A percentile compares a stretch with the other conserved stretches of the same genome.
phyloP scores from a whole-genome alignment of 2,113 vertebrate genomes.

The Callipepla squamata region DNA sequence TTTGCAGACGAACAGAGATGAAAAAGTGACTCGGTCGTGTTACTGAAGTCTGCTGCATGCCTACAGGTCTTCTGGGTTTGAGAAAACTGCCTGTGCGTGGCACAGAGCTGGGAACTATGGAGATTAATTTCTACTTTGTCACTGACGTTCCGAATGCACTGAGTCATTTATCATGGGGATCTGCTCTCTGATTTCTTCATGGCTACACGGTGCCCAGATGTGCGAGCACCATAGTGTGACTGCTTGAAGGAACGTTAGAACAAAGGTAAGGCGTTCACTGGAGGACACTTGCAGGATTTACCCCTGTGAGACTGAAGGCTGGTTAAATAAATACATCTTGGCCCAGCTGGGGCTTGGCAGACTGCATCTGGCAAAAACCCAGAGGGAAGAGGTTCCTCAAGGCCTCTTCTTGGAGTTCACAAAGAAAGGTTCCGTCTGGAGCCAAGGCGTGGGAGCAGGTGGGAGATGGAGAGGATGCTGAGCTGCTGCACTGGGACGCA shows the following conservation, averaged over 20 bases:
- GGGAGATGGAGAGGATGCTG: rapidly evolving
- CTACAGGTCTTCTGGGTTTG: background rate
- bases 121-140: constrained; percentile 59
- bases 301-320: background rate
- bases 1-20: background rate
- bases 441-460: rapidly evolving
- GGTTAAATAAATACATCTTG: constrained; percentile 31
- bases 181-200: constrained; percentile 44
- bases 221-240: background rate
- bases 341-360: constrained; percentile 43
- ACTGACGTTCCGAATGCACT: constrained; percentile 2
- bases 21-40: background rate
- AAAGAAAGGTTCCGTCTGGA: background rate
- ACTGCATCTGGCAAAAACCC: background rate
- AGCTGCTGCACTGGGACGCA: background rate
- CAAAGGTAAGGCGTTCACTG: background rate
- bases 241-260: background rate
- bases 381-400: constrained; percentile 9
- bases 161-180: constrained; percentile 33
- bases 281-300: background rate
- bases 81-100: background rate
- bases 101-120: constrained; percentile 9
- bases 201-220: background rate
- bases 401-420: background rate
- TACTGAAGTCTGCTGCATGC: background rate